These are phyloP conservation scores for Melipona bicolor DNA, from an alignment of 2,888 invertebrate species.

Conservation along the genomic window DNA sequence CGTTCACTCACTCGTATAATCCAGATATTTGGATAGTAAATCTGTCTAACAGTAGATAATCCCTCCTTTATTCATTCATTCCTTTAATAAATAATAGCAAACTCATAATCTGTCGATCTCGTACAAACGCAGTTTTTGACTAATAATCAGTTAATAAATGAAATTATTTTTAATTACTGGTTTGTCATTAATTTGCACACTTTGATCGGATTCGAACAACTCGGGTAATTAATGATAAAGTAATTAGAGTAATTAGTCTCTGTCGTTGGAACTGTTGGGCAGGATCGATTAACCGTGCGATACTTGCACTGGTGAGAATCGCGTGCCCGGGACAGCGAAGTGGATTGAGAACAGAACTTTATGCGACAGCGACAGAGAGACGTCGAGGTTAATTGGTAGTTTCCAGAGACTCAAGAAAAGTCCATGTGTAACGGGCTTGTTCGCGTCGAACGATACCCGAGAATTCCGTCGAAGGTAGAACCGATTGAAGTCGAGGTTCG, in stretches of 20 bases:
- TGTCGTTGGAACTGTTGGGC: not conserved
- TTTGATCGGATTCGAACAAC: not conserved
- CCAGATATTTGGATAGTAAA: no score
- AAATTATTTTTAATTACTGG: not conserved
- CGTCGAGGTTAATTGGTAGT: conserved; percentile 14
- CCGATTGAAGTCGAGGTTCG: not conserved
- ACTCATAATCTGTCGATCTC: no score
- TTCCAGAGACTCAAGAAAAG: not conserved
- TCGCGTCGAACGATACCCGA: not conserved
- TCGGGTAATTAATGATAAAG: not conserved
- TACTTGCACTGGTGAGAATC: not conserved
- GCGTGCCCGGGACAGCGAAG: not conserved
- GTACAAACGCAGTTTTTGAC: no score
- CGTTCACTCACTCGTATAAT: no score
- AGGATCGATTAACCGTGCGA: not conserved
- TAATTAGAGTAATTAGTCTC: not conserved
- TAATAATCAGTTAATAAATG: no score
- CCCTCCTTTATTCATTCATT: not conserved
- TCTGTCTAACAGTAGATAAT: not conserved
- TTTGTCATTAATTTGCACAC: not conserved
- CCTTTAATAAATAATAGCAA: no score
- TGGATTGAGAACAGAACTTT: not conserved
- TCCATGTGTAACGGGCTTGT: not conserved
- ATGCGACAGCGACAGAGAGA: not conserved
- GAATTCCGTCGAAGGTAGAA: not conserved